Percentiles rank a stretch among this genome's conserved stretches.
These are phyloP conservation scores for Pseudoips prasinana DNA, from an alignment of 2,888 invertebrate species.

Conservation along the genomic window DNA sequence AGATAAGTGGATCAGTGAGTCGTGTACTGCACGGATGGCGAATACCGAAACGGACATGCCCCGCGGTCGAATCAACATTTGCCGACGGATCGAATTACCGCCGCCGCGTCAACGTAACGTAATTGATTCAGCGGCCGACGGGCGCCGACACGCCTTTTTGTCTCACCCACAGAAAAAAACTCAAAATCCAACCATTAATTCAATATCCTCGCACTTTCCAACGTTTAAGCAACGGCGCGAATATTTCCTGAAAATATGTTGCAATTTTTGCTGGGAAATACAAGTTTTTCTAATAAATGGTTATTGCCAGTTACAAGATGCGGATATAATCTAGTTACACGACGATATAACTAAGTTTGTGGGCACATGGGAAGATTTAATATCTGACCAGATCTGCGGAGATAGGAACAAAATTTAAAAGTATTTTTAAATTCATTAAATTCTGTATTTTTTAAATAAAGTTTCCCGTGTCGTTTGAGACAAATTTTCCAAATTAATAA, in stretches of 20 bases:
- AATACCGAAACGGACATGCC: constrained; percentile 41
- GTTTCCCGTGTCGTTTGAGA: no score
- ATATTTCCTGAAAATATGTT: constrained; percentile 19
- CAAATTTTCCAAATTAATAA: no score
- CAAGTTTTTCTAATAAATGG: not conserved
- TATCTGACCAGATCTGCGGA: no score
- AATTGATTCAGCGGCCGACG: constrained; percentile 72
- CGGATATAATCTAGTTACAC: no score
- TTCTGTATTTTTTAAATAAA: no score
- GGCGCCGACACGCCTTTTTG: constrained; percentile 65
- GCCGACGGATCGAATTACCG: constrained; percentile 76
- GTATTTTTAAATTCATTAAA: no score
- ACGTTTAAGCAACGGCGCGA: constrained; percentile 30
- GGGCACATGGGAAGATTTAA: no score
- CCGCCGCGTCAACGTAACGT: constrained; percentile 65
- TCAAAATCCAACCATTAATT: constrained; percentile 68
- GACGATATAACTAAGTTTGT: no score
- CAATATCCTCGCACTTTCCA: constrained; percentile 57
- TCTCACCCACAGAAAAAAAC: constrained; percentile 55
- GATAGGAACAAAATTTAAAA: no score
- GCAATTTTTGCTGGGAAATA: constrained; percentile 28
- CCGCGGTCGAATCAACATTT: constrained; percentile 78
- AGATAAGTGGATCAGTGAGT: constrained; percentile 56
- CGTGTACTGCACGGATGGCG: constrained; percentile 20
- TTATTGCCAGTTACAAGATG: no score